Base-by-base conservation (phyloP, 2,113 vertebrate species). In the Columba janthina region DNA sequence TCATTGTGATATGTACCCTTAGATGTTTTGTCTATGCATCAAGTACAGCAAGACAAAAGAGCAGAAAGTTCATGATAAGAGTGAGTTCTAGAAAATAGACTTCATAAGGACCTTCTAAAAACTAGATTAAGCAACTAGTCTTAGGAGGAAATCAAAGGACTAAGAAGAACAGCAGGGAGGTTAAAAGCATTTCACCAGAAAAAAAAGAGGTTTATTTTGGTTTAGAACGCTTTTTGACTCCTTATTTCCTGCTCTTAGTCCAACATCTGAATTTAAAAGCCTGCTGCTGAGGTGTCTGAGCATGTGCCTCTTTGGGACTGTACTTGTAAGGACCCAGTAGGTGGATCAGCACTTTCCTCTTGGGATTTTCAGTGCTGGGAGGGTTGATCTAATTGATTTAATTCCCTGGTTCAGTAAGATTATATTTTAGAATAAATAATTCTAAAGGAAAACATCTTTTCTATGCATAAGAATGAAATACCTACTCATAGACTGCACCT, bases 221-320 rank as follows among this genome's bases (percentile, higher is more conserved):
- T 60, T 67, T 31, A 73, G 36, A 86, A 51, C 13, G 29, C 15
- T 80, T 92, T 75, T 79, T 61, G 12, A 73, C 5, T 75, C 48
- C 8, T 84, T 42, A 40, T 85, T 85, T 51, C 32, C 65, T 88
- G 26, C 44, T 75, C 18, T 69, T 20, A 48, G 5, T 64, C 53
- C 62, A 57, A 80, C 28, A 64, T 32, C 6, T 48, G 38, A 72
- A 72, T 91, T 88, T 79, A 85, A 91, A 81, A 87, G 21, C 12
- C 12, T 84, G 34, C 10, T 81, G 51, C 42, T 58, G 31, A 89
- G 15, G 51, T 87, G 25, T 93, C 11, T 2, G 13, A 84, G 18
- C 8, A 32, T 2, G 12, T 50, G 51, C 12, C 38, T 17, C 29
- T 79, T 83, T 60, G 46, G 32, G 38, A n/a, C 24, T 36, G 12